Conservation (phyloP, 2,888 invertebrate genomes). For the Ypsolopha sequella region DNA sequence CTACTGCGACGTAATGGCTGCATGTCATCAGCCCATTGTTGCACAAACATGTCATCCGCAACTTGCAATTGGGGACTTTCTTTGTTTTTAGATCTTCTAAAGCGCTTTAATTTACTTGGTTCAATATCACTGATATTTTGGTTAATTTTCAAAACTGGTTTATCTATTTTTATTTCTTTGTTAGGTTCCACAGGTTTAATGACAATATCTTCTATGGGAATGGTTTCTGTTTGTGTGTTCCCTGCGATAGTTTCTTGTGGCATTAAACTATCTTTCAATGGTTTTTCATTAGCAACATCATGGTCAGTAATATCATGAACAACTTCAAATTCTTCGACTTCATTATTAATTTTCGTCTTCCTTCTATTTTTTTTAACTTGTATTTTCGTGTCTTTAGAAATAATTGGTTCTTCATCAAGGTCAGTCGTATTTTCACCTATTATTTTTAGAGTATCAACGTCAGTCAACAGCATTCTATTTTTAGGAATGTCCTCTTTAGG, state of each 20-base stretch:
- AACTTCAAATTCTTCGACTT: not conserved
- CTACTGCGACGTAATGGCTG: slow-evolving; percentile 29
- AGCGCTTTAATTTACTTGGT: no score
- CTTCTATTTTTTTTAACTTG: no score
- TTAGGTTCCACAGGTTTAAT: no score
- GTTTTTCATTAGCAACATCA: no score
- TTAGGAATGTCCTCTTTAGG: not conserved
- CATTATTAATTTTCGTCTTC: not conserved
- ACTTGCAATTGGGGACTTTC: not conserved
- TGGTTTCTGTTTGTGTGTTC: no score
- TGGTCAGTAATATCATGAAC: no score
- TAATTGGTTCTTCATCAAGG: not conserved
- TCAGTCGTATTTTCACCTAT: slow-evolving; percentile 7
- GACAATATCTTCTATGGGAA: no score
- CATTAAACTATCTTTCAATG: no score
- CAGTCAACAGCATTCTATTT: not conserved
- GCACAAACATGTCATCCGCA: not conserved
- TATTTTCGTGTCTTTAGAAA: not conserved
- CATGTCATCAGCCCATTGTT: not conserved
- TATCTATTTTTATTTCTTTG: no score
- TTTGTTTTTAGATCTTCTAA: not conserved
- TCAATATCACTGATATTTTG: no score
- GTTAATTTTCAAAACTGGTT: no score
- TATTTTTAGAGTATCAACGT: not conserved
- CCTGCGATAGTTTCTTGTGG: no score